phyloP scores from a whole-genome alignment of 2,888 invertebrate species.

The Dynastes grantii region DNA sequence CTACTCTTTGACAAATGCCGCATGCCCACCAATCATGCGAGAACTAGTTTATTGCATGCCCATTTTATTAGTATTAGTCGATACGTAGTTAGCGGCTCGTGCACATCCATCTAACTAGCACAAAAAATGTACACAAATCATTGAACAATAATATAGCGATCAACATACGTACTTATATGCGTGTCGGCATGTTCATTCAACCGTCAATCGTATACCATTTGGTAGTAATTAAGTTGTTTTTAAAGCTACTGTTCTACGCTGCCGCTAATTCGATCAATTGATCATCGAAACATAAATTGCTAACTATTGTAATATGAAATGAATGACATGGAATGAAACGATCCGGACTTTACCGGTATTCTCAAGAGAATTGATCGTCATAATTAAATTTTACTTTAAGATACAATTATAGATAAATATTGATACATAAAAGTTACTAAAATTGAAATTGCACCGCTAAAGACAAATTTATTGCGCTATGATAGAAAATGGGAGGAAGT shows the following conservation, averaged over 20 bases:
- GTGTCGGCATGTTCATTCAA: neutral
- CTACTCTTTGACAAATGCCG: too few species aligned
- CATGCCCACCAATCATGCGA: too few species aligned
- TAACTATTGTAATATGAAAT: neutral
- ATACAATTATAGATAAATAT: too few species aligned
- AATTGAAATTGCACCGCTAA: too few species aligned
- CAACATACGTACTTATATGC: too few species aligned
- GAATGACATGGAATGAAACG: neutral
- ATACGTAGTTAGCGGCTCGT: slow-evolving; percentile 9
- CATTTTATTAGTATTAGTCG: neutral
- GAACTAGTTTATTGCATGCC: neutral
- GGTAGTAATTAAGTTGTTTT: slow-evolving; percentile 28
- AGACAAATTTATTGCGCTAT: too few species aligned
- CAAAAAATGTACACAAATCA: slow-evolving; percentile 17
- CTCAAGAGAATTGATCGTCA: neutral
- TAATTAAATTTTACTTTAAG: too few species aligned
- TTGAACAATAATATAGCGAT: slow-evolving; percentile 8
- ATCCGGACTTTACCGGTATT: neutral
- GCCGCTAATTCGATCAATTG: slow-evolving; percentile 35
- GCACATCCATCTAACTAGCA: neutral
- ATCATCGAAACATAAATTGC: slow-evolving; percentile 7
- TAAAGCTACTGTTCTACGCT: neutral
- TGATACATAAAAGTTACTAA: too few species aligned
- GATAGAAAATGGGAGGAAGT: too few species aligned
- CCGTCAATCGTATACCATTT: neutral